Evolutionary conservation across 2,888 invertebrate genomes (phyloP), one percentile per base, ranked within the genome.

Genomic region (Leucozona laternaria): DNA sequence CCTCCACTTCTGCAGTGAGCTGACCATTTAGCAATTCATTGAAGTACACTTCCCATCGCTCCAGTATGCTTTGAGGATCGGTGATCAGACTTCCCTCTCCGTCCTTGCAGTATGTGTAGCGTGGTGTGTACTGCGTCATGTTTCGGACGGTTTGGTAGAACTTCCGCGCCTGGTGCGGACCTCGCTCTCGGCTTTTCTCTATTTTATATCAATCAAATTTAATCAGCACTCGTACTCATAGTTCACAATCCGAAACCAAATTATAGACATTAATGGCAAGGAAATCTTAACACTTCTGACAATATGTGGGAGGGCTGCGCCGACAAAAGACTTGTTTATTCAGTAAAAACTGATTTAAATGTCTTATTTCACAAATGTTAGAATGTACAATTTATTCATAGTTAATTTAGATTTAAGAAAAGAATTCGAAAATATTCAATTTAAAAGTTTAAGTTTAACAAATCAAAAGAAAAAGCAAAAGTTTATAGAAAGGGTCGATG

Each of bases 271-370:
- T n/a, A 40, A 43, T 20, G 25, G 40, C 60, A 28, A 53, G 53
- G 28, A 40, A 40, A 22, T 40, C 31, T 28, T 43, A 43, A 31
- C 72, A 58, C 72, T 72, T 72, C 72, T 72, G 58, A 72, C 58
- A 72, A 58, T 60, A 72, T 72, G 72, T 72, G 58, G 72, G 45
- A 40, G 50, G 31, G 53, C 53, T 50, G 68, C 58, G 58, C 37
- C 37, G 58, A 58, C 37, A 34, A 58, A 58, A 58, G 13, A 37
- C 58, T 20, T n/a, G 5, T 37, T 58, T 37, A 6, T 37, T 58
- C 20, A 37, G 58, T 58, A 22, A 58, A 37, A 58, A 58, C 34
- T 58, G 37, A 58, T 58, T 45, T 37, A 20, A 31, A 31, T 8
- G 8, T n/a, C n/a, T 55, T 55, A 28, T 55, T 28, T 55, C 5